These are phyloP conservation scores for Contarinia nasturtii DNA, from an alignment of 1,140 invertebrate genomes.

Conservation along the genomic window DNA sequence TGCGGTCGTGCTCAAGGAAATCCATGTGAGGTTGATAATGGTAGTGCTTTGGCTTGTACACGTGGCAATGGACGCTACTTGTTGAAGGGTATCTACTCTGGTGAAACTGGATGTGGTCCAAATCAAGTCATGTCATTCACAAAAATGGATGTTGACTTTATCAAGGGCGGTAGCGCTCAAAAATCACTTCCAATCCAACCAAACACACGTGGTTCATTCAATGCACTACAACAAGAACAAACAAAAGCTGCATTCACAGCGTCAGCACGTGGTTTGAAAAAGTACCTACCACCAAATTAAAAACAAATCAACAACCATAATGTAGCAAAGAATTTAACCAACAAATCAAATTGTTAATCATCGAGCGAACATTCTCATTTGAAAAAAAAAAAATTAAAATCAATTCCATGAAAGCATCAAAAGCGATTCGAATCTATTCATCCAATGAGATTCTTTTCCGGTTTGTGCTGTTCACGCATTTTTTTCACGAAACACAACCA, in stretches of 20 bases:
- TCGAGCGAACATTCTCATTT: too few species aligned
- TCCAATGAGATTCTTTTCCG: too few species aligned
- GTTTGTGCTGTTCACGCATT: too few species aligned
- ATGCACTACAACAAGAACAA: background rate
- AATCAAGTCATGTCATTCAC: slow-evolving; percentile 13
- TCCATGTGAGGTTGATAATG: slow-evolving; percentile 48
- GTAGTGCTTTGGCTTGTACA: slow-evolving; percentile 56
- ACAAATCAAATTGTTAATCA: too few species aligned
- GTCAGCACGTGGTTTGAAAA: background rate
- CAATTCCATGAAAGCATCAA: too few species aligned
- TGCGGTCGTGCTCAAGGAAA: slow-evolving; percentile 31
- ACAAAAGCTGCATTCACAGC: background rate
- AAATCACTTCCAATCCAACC: too few species aligned
- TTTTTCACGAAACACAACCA: too few species aligned
- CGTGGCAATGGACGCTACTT: slow-evolving; percentile 44
- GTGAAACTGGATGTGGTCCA: slow-evolving; percentile 38
- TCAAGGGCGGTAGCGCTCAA: slow-evolving; percentile 10
- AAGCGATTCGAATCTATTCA: too few species aligned
- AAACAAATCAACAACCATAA: background rate
- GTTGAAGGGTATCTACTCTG: slow-evolving; percentile 52
- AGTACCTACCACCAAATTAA: background rate
- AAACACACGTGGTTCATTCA: background rate
- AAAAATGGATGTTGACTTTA: slow-evolving; percentile 21
- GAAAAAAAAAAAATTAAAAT: too few species aligned
- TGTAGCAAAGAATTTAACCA: background rate